phyloP scores from a whole-genome alignment of 1,140 invertebrate genomes.

The Zaprionus nigranus region DNA sequence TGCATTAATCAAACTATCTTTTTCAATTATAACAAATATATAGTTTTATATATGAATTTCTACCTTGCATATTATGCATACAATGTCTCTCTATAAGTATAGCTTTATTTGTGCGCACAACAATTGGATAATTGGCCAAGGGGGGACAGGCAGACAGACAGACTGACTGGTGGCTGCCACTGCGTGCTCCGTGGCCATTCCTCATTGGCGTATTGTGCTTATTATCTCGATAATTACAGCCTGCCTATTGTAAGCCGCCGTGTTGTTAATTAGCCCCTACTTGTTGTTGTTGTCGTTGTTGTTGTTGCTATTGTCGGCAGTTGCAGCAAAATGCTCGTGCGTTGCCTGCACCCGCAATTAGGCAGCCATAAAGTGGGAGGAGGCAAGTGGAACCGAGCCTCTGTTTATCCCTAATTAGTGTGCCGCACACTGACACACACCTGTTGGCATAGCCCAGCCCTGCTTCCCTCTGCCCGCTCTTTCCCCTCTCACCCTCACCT shows the following conservation, averaged over 20 bases:
- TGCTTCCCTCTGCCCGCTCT: too few species aligned
- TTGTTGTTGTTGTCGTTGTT: slow-evolving; percentile 11
- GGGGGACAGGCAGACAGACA: not conserved
- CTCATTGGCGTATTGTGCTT: slow-evolving; percentile 53
- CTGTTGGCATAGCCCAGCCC: slow-evolving; percentile 24
- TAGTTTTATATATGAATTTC: not conserved
- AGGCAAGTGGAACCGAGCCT: not conserved
- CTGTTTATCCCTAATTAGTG: slow-evolving; percentile 51
- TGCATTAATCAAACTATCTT: not conserved
- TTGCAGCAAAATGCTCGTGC: slow-evolving; percentile 65
- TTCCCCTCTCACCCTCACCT: too few species aligned
- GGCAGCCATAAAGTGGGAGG: not conserved
- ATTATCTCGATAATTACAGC: slow-evolving; percentile 69
- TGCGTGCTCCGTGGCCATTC: slow-evolving; percentile 61
- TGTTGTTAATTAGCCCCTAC: slow-evolving; percentile 41
- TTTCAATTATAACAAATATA: not conserved
- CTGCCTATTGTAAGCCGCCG: slow-evolving; percentile 61
- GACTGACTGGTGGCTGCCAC: not conserved
- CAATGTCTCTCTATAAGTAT: not conserved
- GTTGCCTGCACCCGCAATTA: slow-evolving; percentile 56
- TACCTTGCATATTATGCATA: not conserved
- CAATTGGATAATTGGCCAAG: slow-evolving; percentile 41
- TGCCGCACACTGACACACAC: slow-evolving; percentile 17
- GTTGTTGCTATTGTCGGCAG: slow-evolving; percentile 4
- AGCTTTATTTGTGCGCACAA: slow-evolving; percentile 8